Evolutionary conservation across 2,113 vertebrate genomes (phyloP), one percentile per base, ranked within the genome.

Genomic region (Mixornis gularis): DNA sequence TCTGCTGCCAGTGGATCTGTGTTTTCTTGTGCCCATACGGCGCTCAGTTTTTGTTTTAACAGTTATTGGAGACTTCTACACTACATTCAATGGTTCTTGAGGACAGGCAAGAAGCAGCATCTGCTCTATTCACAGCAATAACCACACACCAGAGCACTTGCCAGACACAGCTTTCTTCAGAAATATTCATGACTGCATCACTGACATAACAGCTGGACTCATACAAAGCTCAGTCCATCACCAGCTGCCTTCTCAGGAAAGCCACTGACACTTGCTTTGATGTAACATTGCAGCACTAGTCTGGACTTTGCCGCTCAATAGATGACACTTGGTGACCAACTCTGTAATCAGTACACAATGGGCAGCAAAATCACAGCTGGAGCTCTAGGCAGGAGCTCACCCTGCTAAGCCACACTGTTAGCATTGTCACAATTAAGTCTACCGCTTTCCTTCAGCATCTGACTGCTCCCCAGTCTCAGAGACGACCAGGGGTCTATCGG

Each of bases 1-100:
- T 89, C 87, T 85, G 68, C 71, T 95, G 93, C 87, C 93, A 92
- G 79, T 34, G 53, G 77, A 88, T 83, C 92, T 92, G 64, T 51
- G 92, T 81, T 95, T 92, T 92, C 90, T 43, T 77, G 76, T 76
- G 70, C 91, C 83, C 74, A 72, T 83, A 90, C 4, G 0, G 68
- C 0, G 1, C 63, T 93, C 34, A 3, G 49, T 29, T 96, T 93
- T 84, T 91, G 55, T 93, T 96, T 92, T 78, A 96, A 89, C 77
- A 85, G 85, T 94, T 96, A 95, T 40, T 77, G 77, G 74, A 96
- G 77, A 78, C 2, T 60, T 89, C 87, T 80, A 38, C 0, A 0
- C 81, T 92, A 79, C 80, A 91, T 87, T 76, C 6, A 6, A 90
- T 90, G 58, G 79, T 38, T 94, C 87, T 58, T 65, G 60, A 95